These are phyloP conservation scores for Apomyelois bistriatella DNA, from an alignment of 2,888 invertebrate species.

Conservation along the genomic window DNA sequence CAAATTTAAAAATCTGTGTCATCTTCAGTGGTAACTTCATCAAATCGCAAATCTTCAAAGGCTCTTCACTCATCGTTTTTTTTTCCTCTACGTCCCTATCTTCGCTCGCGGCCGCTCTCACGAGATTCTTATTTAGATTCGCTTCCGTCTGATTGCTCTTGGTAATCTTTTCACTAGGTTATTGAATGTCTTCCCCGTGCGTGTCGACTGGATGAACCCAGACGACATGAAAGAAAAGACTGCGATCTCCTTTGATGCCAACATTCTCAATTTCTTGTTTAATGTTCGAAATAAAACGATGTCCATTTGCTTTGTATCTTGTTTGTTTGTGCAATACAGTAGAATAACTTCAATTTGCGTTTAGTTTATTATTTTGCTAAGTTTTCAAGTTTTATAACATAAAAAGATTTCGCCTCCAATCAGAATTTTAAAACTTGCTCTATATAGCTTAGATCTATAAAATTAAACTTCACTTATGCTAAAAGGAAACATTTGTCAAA, in stretches of 20 bases:
- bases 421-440: too few species aligned
- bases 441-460: too few species aligned
- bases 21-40: conserved; percentile 68
- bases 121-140: conserved; percentile 81
- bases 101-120: conserved; percentile 66
- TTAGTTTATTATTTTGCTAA: conserved; percentile 15
- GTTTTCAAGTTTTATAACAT: conserved; percentile 1
- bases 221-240: conserved; percentile 46
- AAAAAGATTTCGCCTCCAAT: too few species aligned
- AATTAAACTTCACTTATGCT: too few species aligned
- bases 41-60: conserved; percentile 73
- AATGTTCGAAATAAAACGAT: conserved; percentile 45
- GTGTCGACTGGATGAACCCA: conserved; percentile 58
- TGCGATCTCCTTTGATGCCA: conserved; percentile 52
- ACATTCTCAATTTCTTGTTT: conserved; percentile 47
- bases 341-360: conserved; percentile 25
- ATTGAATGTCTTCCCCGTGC: conserved; percentile 78
- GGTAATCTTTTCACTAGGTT: conserved; percentile 79
- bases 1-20: conserved; percentile 56
- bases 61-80: conserved; percentile 65
- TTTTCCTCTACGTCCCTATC: conserved; percentile 53
- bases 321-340: conserved; percentile 27
- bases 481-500: too few species aligned
- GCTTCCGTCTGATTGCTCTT: conserved; percentile 80
- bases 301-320: conserved; percentile 42